phyloP scores from a whole-genome alignment of 2,888 invertebrate species.

The Subacronicta megacephala region DNA sequence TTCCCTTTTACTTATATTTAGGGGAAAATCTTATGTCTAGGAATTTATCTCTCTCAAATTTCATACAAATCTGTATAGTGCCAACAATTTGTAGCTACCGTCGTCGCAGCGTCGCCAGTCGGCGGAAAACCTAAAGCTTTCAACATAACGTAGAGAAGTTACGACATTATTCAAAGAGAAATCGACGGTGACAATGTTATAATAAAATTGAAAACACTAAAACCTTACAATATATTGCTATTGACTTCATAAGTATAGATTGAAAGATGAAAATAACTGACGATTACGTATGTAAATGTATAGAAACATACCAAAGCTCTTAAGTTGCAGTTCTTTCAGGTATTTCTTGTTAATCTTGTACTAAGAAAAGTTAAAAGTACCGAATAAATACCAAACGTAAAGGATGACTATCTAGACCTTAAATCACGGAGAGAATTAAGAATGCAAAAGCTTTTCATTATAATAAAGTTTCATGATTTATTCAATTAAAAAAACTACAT shows the following conservation, averaged over 20 bases:
- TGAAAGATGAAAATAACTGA: slow-evolving; percentile 12
- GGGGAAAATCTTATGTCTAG: too few relatives aligned
- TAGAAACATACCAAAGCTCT: not conserved
- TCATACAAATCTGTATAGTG: not conserved
- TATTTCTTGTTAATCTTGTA: slow-evolving; percentile 10
- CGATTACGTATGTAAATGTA: slow-evolving; percentile 27
- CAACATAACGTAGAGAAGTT: slow-evolving; percentile 44
- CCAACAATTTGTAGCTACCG: slow-evolving; percentile 11
- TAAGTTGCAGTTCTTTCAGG: slow-evolving; percentile 2
- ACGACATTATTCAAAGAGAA: slow-evolving; percentile 43
- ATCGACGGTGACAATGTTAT: slow-evolving; percentile 38
- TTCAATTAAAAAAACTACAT: too few relatives aligned
- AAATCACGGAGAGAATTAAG: not conserved
- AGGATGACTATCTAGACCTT: not conserved
- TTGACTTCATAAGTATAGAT: slow-evolving; percentile 15
- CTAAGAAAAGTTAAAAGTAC: too few relatives aligned
- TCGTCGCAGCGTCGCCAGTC: slow-evolving; percentile 4
- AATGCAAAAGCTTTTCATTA: not conserved
- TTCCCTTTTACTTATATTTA: too few relatives aligned
- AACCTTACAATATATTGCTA: slow-evolving; percentile 35
- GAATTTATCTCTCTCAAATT: too few relatives aligned
- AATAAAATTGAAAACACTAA: slow-evolving; percentile 48
- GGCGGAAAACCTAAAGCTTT: slow-evolving; percentile 22
- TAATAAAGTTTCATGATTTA: too few relatives aligned
- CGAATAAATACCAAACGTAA: not conserved